Conservation (phyloP, 1,140 invertebrate genomes). For the Battus philenor region DNA sequence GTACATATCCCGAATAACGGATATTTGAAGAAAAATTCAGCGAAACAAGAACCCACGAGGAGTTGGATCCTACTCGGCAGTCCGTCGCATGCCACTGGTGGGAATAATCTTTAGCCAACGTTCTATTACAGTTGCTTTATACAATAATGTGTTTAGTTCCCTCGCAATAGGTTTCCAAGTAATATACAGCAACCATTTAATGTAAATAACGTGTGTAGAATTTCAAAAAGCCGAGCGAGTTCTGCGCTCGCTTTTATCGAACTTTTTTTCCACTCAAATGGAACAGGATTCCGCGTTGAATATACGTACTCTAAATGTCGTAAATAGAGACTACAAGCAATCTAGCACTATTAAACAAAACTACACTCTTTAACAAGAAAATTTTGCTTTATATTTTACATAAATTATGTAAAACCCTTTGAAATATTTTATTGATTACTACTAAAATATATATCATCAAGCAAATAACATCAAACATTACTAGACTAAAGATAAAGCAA, state of each 20-base stretch:
- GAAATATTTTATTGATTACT: no score
- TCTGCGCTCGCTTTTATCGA: slow-evolving; percentile 13
- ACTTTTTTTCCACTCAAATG: slow-evolving; percentile 9
- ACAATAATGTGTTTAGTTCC: slow-evolving; percentile 1
- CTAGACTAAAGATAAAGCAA: no score
- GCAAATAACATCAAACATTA: no score
- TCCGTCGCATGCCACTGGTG: slow-evolving; percentile 13
- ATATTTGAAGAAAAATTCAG: slow-evolving; percentile 16
- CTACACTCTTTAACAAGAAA: no score
- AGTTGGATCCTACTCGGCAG: slow-evolving; percentile 9
- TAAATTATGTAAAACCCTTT: no score
- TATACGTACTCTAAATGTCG: no score
- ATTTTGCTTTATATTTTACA: no score
- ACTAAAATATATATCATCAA: no score
- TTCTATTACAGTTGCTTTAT: background rate
- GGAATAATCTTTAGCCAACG: slow-evolving; percentile 8
- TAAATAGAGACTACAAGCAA: no score
- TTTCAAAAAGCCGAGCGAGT: slow-evolving; percentile 13
- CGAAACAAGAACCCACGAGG: slow-evolving; percentile 8
- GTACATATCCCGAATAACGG: background rate
- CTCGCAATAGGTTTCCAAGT: slow-evolving; percentile 2
- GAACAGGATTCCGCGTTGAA: slow-evolving; percentile 3
- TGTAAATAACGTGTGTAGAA: slow-evolving; percentile 14
- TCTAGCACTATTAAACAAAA: no score
- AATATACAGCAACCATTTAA: slow-evolving; percentile 1